Evolutionary conservation across 2,888 invertebrate genomes (phyloP), one percentile per base, ranked within the genome.

Genomic region (Acrocyrtus sp.): DNA sequence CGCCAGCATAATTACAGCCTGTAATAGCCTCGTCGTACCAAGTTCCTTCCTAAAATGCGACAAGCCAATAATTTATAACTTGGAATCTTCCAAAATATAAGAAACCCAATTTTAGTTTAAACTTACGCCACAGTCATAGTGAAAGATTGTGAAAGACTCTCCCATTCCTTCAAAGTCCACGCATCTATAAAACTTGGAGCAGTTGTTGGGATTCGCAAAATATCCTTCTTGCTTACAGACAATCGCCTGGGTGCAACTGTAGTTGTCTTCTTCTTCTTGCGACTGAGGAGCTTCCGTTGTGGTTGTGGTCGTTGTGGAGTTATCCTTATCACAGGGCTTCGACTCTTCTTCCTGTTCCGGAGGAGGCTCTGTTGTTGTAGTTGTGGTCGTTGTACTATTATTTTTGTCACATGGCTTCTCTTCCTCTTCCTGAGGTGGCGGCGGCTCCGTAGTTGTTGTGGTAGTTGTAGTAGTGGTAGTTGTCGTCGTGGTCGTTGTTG

Each of bases 141-240:
- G 75, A 66, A 77, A 80, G 29, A 80, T 67, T 15, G 76, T 78
- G 68, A 72, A 80, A 8, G 58, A 51, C 34, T 68, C 26, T 24
- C 74, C 76, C 3, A 39, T 51, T 27, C 70, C 50, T 26, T 74
- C 51, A 50, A 74, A 76, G 53, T 78, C 78, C 1, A 80, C 80
- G 41, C 80, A 80, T 15, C 80, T 62, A 47, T 74, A 79, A 53
- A 80, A 80, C 51, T 74, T 77, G 5, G 60, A 72, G 53, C 80
- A 80, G 58, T 80, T 63, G n/a, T 47, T 70, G 0, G 75, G 73
- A 57, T 80, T 67, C 8, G 72, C 70, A 50, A 63, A 75, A 50
- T 77, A 80, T 5, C 80, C 80, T 51, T 76, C 77, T 1, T 57
- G 27, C 27, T 57, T 63, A 48, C 79, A 79, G 1, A 29, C 69